A percentile compares a stretch with the other conserved stretches of the same genome.
phyloP scores from a whole-genome alignment of 2,888 invertebrate species.

The Cephus pygmeus region DNA sequence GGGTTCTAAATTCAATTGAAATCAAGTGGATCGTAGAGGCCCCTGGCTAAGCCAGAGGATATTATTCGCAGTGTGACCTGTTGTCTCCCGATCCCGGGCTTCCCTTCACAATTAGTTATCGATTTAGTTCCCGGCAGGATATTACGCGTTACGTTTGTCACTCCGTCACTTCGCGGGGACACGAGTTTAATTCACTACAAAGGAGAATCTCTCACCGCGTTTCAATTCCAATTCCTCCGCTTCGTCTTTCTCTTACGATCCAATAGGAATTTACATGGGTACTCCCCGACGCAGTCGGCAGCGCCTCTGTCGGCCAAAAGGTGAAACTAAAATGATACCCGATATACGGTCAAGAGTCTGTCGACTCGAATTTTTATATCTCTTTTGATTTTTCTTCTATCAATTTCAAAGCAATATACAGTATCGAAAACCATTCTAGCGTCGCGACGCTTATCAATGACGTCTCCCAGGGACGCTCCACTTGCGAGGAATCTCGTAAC shows the following conservation, averaged over 20 bases:
- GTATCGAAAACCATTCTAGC: not conserved
- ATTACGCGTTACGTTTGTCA: slow-evolving; percentile 16
- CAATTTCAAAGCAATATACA: not conserved
- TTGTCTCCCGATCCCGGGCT: slow-evolving; percentile 2
- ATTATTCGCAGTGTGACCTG: slow-evolving; percentile 19
- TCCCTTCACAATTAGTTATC: slow-evolving; percentile 18
- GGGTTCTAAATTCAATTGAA: slow-evolving; percentile 23
- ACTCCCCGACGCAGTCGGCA: not conserved
- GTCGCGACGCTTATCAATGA: not conserved
- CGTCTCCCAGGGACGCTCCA: not conserved
- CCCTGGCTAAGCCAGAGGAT: slow-evolving; percentile 8
- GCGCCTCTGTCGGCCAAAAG: not conserved
- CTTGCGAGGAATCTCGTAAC: not conserved
- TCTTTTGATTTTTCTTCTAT: not conserved
- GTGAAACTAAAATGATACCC: not conserved
- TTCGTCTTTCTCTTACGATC: not conserved
- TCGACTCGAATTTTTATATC: not conserved
- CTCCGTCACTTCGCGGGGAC: not conserved
- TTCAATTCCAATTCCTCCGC: not conserved
- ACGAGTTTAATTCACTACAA: slow-evolving; percentile 44
- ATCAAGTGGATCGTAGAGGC: slow-evolving; percentile 21
- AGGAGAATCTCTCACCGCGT: slow-evolving; percentile 15
- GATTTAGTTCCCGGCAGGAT: slow-evolving; percentile 12
- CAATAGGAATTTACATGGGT: not conserved
- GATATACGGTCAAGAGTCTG: not conserved